Conservation (phyloP, 2,797 vertebrate species). For the Miichthys miiuy region DNA sequence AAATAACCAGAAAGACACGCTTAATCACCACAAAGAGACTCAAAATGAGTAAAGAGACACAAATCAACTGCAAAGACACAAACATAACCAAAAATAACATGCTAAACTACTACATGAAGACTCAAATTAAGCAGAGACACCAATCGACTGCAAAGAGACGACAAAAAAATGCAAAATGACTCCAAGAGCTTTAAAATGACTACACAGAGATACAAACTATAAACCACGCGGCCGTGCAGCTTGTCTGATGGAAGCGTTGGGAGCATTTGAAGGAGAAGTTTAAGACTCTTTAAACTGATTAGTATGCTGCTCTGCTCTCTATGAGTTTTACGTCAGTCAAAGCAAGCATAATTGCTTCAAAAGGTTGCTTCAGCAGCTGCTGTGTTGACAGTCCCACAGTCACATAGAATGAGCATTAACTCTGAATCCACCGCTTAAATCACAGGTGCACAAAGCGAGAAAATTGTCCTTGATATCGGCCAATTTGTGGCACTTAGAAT, state of each 20-base stretch:
- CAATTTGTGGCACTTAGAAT: constrained; percentile 64
- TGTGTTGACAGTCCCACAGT: background rate
- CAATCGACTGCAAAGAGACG: background rate
- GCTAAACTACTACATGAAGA: background rate
- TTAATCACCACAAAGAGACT: background rate
- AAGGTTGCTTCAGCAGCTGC: constrained; percentile 37
- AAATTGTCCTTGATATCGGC: constrained; percentile 55
- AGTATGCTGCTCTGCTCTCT: constrained; percentile 10
- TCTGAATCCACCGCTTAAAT: constrained; percentile 9
- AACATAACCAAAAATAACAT: background rate
- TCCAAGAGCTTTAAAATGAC: no score
- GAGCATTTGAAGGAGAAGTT: background rate
- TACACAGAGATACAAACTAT: no score
- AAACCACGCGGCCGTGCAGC: no score
- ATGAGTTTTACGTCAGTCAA: constrained; percentile 22
- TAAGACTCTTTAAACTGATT: background rate
- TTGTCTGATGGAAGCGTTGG: background rate
- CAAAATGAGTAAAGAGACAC: background rate
- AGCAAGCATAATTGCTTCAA: constrained; percentile 40
- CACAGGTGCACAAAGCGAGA: constrained; percentile 47
- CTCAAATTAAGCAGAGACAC: background rate
- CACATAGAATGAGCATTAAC: constrained; percentile 2
- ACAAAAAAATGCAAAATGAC: background rate
- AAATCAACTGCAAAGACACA: background rate
- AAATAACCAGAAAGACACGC: background rate